phyloP scores from a whole-genome alignment of 2,797 vertebrate genomes.

The Etheostoma nigrum region DNA sequence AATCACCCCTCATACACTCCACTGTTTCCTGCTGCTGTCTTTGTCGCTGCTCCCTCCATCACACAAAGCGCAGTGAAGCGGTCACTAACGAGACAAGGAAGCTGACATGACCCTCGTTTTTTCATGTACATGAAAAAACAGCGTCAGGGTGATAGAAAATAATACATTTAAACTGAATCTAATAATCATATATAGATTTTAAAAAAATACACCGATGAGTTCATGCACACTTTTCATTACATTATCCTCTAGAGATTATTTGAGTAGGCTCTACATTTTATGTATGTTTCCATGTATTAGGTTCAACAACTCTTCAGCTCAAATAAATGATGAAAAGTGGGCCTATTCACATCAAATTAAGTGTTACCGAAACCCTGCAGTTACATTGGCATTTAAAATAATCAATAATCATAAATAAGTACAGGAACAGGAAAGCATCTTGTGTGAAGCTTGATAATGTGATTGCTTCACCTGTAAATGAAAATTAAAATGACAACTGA shows the following conservation, averaged over 20 bases:
- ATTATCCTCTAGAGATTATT: too few relatives aligned
- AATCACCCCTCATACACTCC: constrained; percentile 54
- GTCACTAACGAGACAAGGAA: constrained; percentile 56
- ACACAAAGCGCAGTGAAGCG: constrained; percentile 78
- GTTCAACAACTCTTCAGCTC: neutral
- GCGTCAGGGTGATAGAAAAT: constrained; percentile 15
- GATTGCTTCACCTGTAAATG: constrained; percentile 1
- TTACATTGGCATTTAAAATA: constrained; percentile 32
- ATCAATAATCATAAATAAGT: constrained; percentile 54
- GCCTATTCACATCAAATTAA: neutral
- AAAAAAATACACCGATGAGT: neutral
- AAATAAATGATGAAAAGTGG: neutral
- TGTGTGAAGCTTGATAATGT: constrained; percentile 15
- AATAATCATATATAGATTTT: neutral
- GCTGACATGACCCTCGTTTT: constrained; percentile 38
- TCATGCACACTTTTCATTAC: neutral
- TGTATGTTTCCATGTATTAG: neutral
- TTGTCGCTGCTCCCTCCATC: constrained; percentile 82
- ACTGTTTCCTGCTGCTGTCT: constrained; percentile 62
- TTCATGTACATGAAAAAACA: constrained; percentile 25
- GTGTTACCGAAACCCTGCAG: neutral
- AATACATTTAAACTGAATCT: neutral
- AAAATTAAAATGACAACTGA: neutral
- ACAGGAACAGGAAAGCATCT: neutral
- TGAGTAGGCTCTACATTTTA: neutral